Evolutionary conservation across 2,113 vertebrate species (phyloP).

Genomic region (Numenius arquata): DNA sequence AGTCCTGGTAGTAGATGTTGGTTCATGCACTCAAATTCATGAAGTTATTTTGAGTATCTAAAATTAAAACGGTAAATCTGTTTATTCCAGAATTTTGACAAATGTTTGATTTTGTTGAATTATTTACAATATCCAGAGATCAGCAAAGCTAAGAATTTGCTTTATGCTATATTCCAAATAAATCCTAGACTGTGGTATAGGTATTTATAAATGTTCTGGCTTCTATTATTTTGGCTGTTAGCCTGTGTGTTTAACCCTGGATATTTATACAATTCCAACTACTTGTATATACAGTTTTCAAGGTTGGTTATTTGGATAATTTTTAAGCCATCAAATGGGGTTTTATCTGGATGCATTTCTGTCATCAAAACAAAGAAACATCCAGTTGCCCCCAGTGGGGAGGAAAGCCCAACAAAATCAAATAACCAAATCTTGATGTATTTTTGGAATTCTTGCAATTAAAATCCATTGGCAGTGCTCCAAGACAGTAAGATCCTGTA

Average conservation of each 20-base stretch:
- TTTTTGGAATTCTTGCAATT: neutral
- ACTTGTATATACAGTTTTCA: neutral
- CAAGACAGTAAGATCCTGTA: neutral
- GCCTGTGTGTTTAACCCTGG: neutral
- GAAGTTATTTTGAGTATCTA: neutral
- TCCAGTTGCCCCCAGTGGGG: accelerated
- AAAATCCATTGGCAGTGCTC: neutral
- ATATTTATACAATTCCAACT: neutral
- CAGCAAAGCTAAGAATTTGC: neutral
- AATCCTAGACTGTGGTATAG: neutral
- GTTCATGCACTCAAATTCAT: neutral
- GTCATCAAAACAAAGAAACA: neutral
- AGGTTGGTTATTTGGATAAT: neutral
- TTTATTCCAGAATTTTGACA: neutral
- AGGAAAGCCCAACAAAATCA: neutral
- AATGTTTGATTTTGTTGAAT: neutral
- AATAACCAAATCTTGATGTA: neutral
- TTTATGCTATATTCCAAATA: neutral
- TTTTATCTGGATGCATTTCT: neutral
- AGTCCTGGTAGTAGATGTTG: neutral
- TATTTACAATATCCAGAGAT: neutral
- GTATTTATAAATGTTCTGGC: neutral
- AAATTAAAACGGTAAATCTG: neutral
- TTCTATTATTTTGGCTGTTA: neutral
- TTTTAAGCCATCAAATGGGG: neutral